These are phyloP conservation scores for Phataginus tricuspis DNA, from an alignment of 2,797 vertebrate species.

Conservation along the genomic window DNA sequence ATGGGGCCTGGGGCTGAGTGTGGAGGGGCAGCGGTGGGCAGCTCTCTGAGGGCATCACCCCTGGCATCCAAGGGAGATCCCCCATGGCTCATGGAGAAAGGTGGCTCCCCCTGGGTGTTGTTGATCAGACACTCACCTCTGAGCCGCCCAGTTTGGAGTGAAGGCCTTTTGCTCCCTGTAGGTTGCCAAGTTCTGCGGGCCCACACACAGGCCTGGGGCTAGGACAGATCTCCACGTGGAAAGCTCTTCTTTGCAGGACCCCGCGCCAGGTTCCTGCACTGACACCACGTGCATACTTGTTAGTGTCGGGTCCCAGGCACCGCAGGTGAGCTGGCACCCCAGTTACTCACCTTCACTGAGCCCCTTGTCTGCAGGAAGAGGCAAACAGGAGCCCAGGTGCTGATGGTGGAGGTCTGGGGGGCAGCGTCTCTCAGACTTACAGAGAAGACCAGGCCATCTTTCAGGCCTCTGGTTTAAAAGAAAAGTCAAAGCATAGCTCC, in stretches of 20 bases:
- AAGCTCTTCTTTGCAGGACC: not conserved
- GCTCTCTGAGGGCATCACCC: not conserved
- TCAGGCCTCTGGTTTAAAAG: not conserved
- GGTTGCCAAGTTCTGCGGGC: not conserved
- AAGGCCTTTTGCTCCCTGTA: not conserved
- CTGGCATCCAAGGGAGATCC: not conserved
- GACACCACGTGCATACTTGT: accelerated
- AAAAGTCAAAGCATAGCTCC: not conserved
- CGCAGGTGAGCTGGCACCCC: not conserved
- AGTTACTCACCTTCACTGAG: accelerated
- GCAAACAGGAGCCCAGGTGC: not conserved
- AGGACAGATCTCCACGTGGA: accelerated
- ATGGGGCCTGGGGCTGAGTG: accelerated
- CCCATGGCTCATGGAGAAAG: not conserved
- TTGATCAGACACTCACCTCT: not conserved
- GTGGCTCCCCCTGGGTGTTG: accelerated
- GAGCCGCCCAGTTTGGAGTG: accelerated
- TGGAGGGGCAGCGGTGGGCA: too few relatives aligned
- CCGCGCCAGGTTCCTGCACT: not conserved
- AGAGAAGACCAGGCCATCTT: not conserved
- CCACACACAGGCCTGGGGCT: accelerated
- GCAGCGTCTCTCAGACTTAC: not conserved
- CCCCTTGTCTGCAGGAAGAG: not conserved
- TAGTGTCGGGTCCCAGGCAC: not conserved
- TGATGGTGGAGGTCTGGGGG: too few relatives aligned